phyloP scores from a whole-genome alignment of 2,113 vertebrate genomes.

The Sorex araneus region DNA sequence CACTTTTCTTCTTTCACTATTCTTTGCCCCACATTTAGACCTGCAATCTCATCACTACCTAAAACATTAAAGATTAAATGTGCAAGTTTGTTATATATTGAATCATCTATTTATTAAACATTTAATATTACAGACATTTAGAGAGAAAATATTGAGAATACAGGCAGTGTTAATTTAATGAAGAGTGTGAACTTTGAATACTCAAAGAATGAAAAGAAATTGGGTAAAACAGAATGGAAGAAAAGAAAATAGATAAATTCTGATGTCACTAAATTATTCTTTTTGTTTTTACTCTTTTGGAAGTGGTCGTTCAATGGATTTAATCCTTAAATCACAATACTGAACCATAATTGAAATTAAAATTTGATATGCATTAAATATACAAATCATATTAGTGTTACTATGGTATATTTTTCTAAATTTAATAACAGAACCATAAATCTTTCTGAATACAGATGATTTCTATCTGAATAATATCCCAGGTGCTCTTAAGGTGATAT shows the following conservation, averaged over 20 bases:
- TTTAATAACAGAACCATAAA: slow-evolving; percentile 43
- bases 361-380: slow-evolving; percentile 50
- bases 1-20: too few species aligned
- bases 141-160: background rate
- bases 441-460: slow-evolving; percentile 56
- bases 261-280: background rate
- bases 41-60: too few species aligned
- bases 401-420: slow-evolving; percentile 46
- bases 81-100: too few species aligned
- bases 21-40: too few species aligned
- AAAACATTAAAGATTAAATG: too few species aligned
- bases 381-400: slow-evolving; percentile 64
- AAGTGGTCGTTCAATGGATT: background rate
- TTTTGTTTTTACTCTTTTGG: background rate
- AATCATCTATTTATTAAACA: too few species aligned
- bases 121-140: background rate
- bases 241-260: background rate
- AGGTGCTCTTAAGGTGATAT: slow-evolving; percentile 51
- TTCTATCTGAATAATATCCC: slow-evolving; percentile 60
- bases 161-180: fast-evolving
- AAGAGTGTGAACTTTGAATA: background rate
- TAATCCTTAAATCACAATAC: background rate
- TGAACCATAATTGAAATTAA: slow-evolving; percentile 11
- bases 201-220: background rate
- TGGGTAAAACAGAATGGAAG: background rate